Evolutionary conservation across 2,797 vertebrate species (phyloP), one percentile per base, ranked within the genome.

Genomic region (Paedocypris micromegethes): DNA sequence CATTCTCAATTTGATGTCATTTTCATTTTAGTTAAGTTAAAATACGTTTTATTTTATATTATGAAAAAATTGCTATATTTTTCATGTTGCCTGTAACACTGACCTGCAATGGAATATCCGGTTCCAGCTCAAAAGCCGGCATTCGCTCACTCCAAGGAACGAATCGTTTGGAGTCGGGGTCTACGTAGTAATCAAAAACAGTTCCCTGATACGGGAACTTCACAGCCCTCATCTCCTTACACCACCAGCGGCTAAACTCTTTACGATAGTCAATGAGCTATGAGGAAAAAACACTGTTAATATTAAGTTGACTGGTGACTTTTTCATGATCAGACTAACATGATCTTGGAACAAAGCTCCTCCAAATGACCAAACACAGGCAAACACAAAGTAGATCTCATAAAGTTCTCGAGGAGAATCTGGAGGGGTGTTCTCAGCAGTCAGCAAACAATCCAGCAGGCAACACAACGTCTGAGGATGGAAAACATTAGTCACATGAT

Each of bases 101-200:
- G 42, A 88, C 87, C 85, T 90, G 87, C 64, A 93, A 75, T 55
- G 85, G 81, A 69, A 83, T 79, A 77, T 90, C 88, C 3, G 87
- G 76, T 73, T 92, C 88, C 77, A 85, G 80, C 79, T 92, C 90
- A 81, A 90, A 88, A 5, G 72, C 72, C 62, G 81, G 44, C 77
- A 82, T 81, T 77, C 86, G 90, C 79, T 92, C 88, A n/a, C 83
- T 88, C 87, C 83, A 87, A 42, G 86, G 85, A 54, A 82, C 88
- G 81, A 93, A 91, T 77, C 89, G 94, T 75, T 91, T 92, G 37
- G 80, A 88, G 64, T 87, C 86, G 9, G 87, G 78, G 83, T 92
- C 85, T 56, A 93, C 84, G 71, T 87, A 92, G 77, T 93, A 94
- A 88, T 95, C 92, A 83, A 96, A 95, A 78, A 93, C 88, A 4